Base-by-base conservation (phyloP, 2,113 vertebrate genomes). In the Tupaia chinensis region DNA sequence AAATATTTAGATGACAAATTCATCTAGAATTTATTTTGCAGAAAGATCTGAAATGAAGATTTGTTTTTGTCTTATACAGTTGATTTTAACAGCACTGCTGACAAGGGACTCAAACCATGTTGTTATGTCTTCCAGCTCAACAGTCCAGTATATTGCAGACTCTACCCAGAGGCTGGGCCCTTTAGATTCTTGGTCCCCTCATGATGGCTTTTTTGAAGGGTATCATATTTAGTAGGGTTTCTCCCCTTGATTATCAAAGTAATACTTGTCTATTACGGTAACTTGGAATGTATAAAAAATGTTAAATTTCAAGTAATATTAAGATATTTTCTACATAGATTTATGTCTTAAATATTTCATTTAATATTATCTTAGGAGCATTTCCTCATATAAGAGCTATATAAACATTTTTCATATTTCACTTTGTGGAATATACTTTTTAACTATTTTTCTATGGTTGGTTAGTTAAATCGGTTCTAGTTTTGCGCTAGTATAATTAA, bases 21-120 rank as follows among this genome's bases (percentile, higher is more conserved):
- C 90, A 87, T 60, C 25, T 90, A 94, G 53, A 95, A 89, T 94
- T 92, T 92, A 93, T 73, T 94, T 70, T 82, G 74, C 65, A 79
- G 15, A 63, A 77, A 61, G 60, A 1, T 54, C 68, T 89, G 15
- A 96, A 94, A 77, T 91, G 8, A 92, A 27, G 58, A 77, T 66
- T 95, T 95, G 17, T 74, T 87, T 92, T 91, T 89, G 22, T 89
- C 32, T 95, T 61, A 77, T 86, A 72, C 3, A 72, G 25, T 60
- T 85, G 53, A 85, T 70, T 94, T 95, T 78, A 20, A 68, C 53
- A 82, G n/a, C 56, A 32, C 9, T 27, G 0, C 91, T 88, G 16
- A 60, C 78, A 68, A 69, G 60, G 44, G 44, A 44, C 44, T 44
- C 44, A 44, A 44, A 44, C 44, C 44, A 44, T 44, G 44, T 44